Conservation (phyloP, 2,797 vertebrate species). For the Premnoplex brunnescens region DNA sequence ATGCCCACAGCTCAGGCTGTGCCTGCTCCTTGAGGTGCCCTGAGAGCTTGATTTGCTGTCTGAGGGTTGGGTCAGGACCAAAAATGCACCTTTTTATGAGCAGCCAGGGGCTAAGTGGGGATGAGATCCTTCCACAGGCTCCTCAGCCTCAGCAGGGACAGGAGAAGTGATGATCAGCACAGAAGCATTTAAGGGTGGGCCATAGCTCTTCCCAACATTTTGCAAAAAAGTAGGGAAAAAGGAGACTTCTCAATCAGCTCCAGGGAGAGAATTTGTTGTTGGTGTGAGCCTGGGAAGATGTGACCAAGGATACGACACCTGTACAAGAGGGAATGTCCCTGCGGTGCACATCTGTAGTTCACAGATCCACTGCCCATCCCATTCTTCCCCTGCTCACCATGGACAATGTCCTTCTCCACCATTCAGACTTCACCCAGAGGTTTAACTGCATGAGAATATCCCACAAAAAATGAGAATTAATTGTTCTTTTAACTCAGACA, state of each 20-base stretch:
- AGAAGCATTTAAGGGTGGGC: fast-evolving
- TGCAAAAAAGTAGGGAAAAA: neutral
- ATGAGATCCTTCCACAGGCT: neutral
- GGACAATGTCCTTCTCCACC: neutral
- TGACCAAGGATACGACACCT: neutral
- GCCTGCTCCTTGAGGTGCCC: neutral
- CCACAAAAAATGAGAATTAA: neutral
- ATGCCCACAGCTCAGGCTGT: neutral
- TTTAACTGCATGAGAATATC: neutral
- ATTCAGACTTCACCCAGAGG: neutral
- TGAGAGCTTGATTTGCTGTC: neutral
- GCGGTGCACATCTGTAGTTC: neutral
- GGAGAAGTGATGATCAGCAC: neutral
- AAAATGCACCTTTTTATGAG: neutral
- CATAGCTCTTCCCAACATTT: neutral
- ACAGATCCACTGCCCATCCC: neutral
- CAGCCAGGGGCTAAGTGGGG: neutral
- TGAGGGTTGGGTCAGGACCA: neutral
- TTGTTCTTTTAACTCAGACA: neutral
- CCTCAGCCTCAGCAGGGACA: neutral
- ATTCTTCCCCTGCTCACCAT: neutral
- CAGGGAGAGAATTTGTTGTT: neutral
- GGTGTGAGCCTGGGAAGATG: fast-evolving
- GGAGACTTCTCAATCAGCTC: neutral
- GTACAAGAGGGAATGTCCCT: fast-evolving